phyloP scores from a whole-genome alignment of 2,797 vertebrate genomes.

The Phataginus tricuspis region DNA sequence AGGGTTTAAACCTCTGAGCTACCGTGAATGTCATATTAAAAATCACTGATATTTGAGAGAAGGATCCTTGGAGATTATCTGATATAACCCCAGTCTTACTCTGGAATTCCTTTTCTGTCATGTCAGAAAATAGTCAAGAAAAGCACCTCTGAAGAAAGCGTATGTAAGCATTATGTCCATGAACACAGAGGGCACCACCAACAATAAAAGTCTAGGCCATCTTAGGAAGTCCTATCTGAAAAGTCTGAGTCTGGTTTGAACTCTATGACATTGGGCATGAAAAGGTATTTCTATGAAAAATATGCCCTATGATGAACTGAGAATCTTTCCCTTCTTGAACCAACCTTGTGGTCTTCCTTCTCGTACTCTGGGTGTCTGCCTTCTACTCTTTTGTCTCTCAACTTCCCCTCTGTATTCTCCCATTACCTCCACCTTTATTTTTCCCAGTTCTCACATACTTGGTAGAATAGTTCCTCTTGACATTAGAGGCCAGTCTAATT shows the following conservation, averaged over 20 bases:
- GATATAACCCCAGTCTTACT: background rate
- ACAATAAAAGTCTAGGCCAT: background rate
- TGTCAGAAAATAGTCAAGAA: background rate
- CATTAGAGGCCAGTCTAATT: background rate
- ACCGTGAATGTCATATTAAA: background rate
- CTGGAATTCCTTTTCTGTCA: background rate
- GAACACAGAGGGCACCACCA: background rate
- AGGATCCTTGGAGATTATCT: background rate
- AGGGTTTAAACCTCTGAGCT: background rate
- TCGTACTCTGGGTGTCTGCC: rapidly evolving
- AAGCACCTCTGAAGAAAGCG: background rate
- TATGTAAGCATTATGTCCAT: background rate
- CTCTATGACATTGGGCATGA: background rate
- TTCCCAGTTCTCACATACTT: background rate
- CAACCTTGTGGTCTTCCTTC: background rate
- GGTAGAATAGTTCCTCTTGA: background rate
- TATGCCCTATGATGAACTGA: background rate
- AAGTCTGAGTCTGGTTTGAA: background rate
- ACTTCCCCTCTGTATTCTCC: background rate
- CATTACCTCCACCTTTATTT: background rate
- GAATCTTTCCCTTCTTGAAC: background rate
- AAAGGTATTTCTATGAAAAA: background rate
- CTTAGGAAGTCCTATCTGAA: background rate
- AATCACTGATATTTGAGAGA: background rate
- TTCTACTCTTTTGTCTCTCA: background rate